A percentile compares a stretch with the other conserved stretches of the same genome.
These are phyloP conservation scores for Macquaria ambigua DNA, from an alignment of 2,113 vertebrate genomes.

Conservation along the genomic window DNA sequence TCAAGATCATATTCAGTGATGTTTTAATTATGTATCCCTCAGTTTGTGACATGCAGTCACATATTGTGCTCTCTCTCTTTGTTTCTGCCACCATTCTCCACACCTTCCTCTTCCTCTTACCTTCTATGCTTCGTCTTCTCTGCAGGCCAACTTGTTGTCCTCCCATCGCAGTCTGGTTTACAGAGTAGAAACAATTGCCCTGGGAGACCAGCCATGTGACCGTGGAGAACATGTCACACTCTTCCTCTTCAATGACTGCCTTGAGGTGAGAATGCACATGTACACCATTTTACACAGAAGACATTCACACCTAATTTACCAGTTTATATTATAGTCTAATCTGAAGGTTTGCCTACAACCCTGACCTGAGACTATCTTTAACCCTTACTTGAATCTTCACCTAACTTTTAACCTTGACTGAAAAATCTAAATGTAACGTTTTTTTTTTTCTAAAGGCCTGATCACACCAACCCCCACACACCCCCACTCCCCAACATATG, in stretches of 20 bases:
- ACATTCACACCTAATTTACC: neutral
- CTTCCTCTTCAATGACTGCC: constrained; percentile 98
- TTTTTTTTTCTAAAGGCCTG: neutral
- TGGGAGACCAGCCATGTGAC: constrained; percentile 96
- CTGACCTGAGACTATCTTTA: neutral
- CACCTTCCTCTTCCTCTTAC: neutral
- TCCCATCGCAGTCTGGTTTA: constrained; percentile 95
- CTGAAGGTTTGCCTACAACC: neutral
- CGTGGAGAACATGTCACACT: constrained; percentile 96
- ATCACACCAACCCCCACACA: neutral
- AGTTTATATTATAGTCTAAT: neutral
- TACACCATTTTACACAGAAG: neutral
- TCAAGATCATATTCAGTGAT: no score
- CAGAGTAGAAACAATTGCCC: constrained; percentile 92
- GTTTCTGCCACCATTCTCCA: neutral
- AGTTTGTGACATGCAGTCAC: no score
- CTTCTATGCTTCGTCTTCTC: neutral
- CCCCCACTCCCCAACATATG: no score
- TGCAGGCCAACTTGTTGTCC: constrained; percentile 95
- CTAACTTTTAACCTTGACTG: neutral
- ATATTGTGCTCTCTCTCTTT: no score
- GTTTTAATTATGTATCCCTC: no score
- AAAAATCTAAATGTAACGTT: neutral
- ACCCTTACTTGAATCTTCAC: neutral
- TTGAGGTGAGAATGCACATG: constrained; percentile 87